Percentiles rank a stretch among this genome's conserved stretches.
phyloP scores from a whole-genome alignment of 37 sponge, comb jelly and placozoan species.

The Tethya wilhelma region DNA sequence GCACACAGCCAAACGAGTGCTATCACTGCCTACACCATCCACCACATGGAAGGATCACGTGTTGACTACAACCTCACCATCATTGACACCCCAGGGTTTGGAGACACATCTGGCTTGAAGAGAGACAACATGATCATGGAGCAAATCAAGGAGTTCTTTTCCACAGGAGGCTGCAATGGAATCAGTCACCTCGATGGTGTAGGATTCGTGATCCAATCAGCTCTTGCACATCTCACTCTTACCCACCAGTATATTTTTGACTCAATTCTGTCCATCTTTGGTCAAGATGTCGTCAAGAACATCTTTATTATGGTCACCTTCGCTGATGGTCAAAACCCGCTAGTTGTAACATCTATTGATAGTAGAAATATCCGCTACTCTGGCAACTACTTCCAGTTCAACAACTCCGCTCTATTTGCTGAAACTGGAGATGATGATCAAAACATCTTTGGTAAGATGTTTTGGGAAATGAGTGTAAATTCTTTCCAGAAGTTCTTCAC shows the following conservation, averaged over 20 bases:
- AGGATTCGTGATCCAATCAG: constrained; percentile 68
- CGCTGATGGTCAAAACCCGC: constrained; percentile 68
- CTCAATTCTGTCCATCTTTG: constrained; percentile 60
- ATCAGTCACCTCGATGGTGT: constrained; percentile 56
- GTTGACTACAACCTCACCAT: too few relatives aligned
- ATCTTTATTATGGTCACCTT: constrained; percentile 74
- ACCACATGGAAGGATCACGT: too few relatives aligned
- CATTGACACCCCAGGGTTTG: too few relatives aligned
- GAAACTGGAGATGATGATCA: too few relatives aligned
- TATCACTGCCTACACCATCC: too few relatives aligned
- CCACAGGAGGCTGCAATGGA: constrained; percentile 15
- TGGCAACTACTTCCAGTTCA: background rate
- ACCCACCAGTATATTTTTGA: constrained; percentile 66
- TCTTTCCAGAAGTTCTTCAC: constrained; percentile 58
- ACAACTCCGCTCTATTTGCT: too few relatives aligned
- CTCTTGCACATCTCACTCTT: constrained; percentile 61
- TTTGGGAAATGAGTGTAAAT: constrained; percentile 68
- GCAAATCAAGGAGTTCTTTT: too few relatives aligned
- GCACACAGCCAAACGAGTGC: too few relatives aligned
- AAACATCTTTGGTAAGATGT: constrained; percentile 45
- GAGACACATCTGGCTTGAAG: constrained; percentile 55
- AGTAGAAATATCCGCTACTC: constrained; percentile 36
- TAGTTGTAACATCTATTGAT: constrained; percentile 57
- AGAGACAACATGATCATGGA: constrained; percentile 27
- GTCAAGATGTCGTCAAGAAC: too few relatives aligned